Base-by-base conservation (phyloP, 2,888 invertebrate species). In the Cetonia aurata region DNA sequence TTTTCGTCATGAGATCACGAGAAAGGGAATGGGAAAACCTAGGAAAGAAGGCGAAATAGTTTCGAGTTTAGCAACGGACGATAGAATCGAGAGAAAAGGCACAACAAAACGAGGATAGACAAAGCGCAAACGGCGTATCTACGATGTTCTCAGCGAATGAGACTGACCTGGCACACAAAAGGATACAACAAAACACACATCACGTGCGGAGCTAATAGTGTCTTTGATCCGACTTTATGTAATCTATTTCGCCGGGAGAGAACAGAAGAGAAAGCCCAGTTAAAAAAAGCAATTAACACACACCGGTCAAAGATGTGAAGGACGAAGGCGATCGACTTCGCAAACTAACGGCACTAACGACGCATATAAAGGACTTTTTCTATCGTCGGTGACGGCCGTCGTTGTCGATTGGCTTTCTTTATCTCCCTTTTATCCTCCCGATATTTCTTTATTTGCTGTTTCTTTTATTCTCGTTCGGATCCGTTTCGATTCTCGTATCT, bases 211-310 rank as follows among this genome's bases (percentile, higher is more conserved):
- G 60, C 60, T 69, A 69, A 69, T 60, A 60, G 69, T 62, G 69
- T 69, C 69, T 69, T 69, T 69, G 69, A 69, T 69, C 69, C 69
- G 62, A 44, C 69, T 69, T 62, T 25, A 44, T 53, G 69, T 69
- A 69, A 69, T 69, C 67, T 69, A 69, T 69, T 69, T 69, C 44
- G 55, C 62, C 37, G 60, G 37, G 33, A 33, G n/a, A 50, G 25
- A 65, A 46, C 44, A 46, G 67, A 48, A 56, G 67, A 46, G 56
- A 67, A 25, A 31, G 15, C 25, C 25, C 53, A 17, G 67, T 56
- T 44, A 56, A 57, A 67, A 67, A 67, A 67, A 67, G 67, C 67
- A 67, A 67, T 67, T 67, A 67, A 56, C 53, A 56, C 67, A 57
- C 67, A 56, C 46, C 55, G 25, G 25, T 25, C 25, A 4, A 25